phyloP scores from a whole-genome alignment of 2,113 vertebrate genomes.

The Cheilinus undulatus region DNA sequence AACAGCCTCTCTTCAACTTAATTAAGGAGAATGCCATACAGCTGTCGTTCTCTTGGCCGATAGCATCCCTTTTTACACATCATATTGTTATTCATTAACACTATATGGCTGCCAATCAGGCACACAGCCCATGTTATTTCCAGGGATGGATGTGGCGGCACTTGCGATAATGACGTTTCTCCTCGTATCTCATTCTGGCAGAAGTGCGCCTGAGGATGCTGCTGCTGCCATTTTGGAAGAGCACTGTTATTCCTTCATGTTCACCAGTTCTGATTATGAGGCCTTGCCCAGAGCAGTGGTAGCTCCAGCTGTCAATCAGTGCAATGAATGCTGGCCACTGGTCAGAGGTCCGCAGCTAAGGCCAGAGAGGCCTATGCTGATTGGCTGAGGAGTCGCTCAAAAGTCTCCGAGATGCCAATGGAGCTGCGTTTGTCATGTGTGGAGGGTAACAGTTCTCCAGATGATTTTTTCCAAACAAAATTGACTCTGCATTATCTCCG shows the following conservation, averaged over 20 bases:
- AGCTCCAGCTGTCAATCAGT: constrained; percentile 41
- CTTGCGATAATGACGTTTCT: constrained; percentile 68
- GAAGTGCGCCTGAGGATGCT: constrained; percentile 54
- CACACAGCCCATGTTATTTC: constrained; percentile 70
- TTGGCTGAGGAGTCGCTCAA: constrained; percentile 39
- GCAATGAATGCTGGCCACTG: constrained; percentile 12
- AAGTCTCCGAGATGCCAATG: constrained; percentile 23
- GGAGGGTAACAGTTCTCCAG: constrained; percentile 10
- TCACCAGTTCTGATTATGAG: constrained; percentile 52
- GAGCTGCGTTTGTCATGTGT: constrained; percentile 15
- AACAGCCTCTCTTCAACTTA: constrained; percentile 71
- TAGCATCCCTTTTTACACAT: constrained; percentile 44
- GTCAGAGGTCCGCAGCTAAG: constrained; percentile 29
- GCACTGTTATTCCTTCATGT: constrained; percentile 62
- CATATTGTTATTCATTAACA: constrained; percentile 79
- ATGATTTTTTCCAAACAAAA: constrained; percentile 25
- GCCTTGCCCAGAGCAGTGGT: constrained; percentile 33
- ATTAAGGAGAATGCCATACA: constrained; percentile 75
- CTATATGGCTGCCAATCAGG: constrained; percentile 74
- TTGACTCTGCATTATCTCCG: constrained; percentile 34
- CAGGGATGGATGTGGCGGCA: constrained; percentile 65
- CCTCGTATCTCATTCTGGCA: constrained; percentile 69
- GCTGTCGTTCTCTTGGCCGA: constrained; percentile 72
- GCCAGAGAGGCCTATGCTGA: constrained; percentile 25
- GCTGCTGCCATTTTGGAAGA: constrained; percentile 57